Evolutionary conservation across 2,888 invertebrate species (phyloP).

Genomic region (Tetragnatha montana): DNA sequence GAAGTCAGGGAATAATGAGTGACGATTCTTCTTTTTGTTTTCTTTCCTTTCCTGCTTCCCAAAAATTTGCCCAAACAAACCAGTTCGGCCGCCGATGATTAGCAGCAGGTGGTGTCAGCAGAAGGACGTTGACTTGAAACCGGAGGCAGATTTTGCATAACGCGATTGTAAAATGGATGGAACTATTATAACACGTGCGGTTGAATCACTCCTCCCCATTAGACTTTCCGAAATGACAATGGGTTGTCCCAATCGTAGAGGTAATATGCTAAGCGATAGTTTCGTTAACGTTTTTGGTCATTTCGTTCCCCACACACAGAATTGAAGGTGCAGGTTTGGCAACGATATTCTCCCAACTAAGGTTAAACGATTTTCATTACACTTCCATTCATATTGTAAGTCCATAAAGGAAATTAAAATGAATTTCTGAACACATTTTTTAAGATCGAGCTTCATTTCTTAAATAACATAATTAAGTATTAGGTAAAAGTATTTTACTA

Average conservation of each 20-base stretch:
- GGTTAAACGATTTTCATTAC: too few species aligned
- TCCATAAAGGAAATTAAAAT: too few species aligned
- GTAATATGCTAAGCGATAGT: too few species aligned
- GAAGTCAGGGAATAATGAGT: constrained; percentile 35
- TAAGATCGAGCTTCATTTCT: too few species aligned
- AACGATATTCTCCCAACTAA: too few species aligned
- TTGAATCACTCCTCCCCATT: neutral
- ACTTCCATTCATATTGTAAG: too few species aligned
- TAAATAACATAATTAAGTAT: too few species aligned
- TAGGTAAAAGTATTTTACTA: too few species aligned
- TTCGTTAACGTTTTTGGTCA: too few species aligned
- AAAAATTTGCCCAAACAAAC: constrained; percentile 33
- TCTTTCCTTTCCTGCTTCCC: constrained; percentile 19
- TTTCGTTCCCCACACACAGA: too few species aligned
- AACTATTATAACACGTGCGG: neutral
- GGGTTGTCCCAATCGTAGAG: neutral
- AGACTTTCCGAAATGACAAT: neutral
- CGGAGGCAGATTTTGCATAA: constrained; percentile 29
- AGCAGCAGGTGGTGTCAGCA: constrained; percentile 19
- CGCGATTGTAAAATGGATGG: neutral
- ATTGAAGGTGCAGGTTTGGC: too few species aligned
- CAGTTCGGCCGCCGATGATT: constrained; percentile 36
- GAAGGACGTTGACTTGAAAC: constrained; percentile 55
- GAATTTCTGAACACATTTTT: too few species aligned
- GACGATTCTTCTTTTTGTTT: constrained; percentile 3